Evolutionary conservation across 2,113 vertebrate genomes (phyloP), one percentile per base, ranked within the genome.

Genomic region (Gavia stellata): DNA sequence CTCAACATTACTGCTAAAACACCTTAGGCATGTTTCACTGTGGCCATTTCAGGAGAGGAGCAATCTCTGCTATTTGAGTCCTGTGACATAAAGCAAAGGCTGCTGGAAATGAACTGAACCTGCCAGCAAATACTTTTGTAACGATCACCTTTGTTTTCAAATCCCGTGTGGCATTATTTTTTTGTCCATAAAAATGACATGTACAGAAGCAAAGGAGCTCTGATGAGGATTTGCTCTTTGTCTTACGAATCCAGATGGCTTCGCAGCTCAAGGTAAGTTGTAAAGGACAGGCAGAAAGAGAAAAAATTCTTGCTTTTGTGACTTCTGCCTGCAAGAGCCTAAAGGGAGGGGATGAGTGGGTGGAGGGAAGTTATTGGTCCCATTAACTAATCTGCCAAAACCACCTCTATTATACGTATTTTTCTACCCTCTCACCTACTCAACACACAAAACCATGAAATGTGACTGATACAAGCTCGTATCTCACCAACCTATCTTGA

Each of bases 361-460:
- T 26, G 34, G 77, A 61, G 24, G 20, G 23, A 78, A 62, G 59
- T 67, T 92, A 56, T 49, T 68, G 59, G 61, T 74, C 79, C 82
- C 80, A 92, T 86, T 88, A 84, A 68, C 45, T 83, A 77, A 81
- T 90, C 45, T 96, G 74, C 86, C 82, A 52, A 67, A 94, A 81
- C 53, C 36, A 45, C 19, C 45, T 70, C 47, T 81, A 5, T 40
- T 86, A 21, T 6, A 10, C 31, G 17, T 53, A 6, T 40, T 70
- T 66, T 81, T 85, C n/a, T 58, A 86, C 31, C 29, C 63, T 70
- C 80, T 95, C 61, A 84, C 25, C 63, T 81, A 70, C 80, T 83
- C 86, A 66, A 17, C 20, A 34, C 50, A 63, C 24, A 67, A n/a
- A 92, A 52, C 72, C 59, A 33, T 3, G 3, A 82, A 79, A 67